These are phyloP conservation scores for Natrix natrix DNA, from an alignment of 2,797 vertebrate genomes.

Conservation along the genomic window DNA sequence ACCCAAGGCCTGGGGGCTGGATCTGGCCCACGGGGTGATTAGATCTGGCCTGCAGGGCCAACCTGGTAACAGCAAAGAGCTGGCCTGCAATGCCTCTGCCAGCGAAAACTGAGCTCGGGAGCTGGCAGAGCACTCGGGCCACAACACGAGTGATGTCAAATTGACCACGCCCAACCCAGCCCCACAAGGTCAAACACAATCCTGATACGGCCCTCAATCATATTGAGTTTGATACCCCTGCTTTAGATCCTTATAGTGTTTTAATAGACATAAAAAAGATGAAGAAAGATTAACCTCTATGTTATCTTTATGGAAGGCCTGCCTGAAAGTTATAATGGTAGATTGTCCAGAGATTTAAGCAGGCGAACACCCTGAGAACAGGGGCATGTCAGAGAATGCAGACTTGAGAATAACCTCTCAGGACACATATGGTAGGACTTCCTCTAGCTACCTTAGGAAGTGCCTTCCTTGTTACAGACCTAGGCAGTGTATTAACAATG, in stretches of 20 bases:
- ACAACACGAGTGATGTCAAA: too few relatives aligned
- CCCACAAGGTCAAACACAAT: too few relatives aligned
- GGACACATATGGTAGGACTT: background rate
- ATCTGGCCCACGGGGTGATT: too few relatives aligned
- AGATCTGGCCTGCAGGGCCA: too few relatives aligned
- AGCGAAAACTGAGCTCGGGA: too few relatives aligned
- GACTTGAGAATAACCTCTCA: background rate
- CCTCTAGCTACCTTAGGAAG: background rate
- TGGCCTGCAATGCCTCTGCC: too few relatives aligned
- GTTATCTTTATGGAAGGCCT: background rate
- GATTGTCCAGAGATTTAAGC: background rate
- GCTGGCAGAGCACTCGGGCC: too few relatives aligned
- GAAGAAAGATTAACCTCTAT: background rate
- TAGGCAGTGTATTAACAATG: background rate
- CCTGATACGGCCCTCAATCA: too few relatives aligned
- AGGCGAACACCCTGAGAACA: background rate
- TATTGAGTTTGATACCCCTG: too few relatives aligned
- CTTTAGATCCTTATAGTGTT: background rate
- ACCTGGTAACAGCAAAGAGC: too few relatives aligned
- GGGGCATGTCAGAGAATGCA: background rate
- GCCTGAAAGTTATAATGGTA: background rate
- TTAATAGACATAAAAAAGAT: background rate
- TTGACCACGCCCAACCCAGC: too few relatives aligned
- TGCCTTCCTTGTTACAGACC: background rate
- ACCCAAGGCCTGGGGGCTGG: too few relatives aligned